Evolutionary conservation across 2,113 vertebrate genomes (phyloP).

Genomic region (Poeciliopsis occidentalis): DNA sequence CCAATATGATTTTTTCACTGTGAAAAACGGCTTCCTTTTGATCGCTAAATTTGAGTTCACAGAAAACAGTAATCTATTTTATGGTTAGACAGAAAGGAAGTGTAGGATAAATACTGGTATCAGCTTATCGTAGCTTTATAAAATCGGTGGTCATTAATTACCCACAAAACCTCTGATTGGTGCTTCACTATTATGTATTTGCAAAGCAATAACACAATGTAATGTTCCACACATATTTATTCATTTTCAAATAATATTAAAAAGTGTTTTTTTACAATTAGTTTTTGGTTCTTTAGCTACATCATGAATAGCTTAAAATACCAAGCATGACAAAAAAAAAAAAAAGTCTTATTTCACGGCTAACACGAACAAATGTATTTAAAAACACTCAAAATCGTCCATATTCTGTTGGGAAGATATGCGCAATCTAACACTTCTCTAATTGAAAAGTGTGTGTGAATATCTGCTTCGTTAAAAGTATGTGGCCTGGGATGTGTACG

Average conservation of each 20-base stretch:
- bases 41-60: neutral
- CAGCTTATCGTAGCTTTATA: no score
- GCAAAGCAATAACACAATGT: neutral
- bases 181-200: neutral
- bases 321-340: neutral
- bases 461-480: conserved; percentile 22
- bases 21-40: neutral
- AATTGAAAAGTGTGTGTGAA: conserved; percentile 28
- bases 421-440: conserved; percentile 15
- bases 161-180: neutral
- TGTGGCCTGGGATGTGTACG: conserved; percentile 6
- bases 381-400: neutral
- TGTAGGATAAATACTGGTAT: no score
- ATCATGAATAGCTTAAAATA: neutral
- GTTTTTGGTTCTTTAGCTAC: neutral
- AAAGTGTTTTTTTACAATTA: neutral
- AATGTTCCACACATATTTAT: neutral
- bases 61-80: neutral
- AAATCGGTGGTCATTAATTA: neutral
- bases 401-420: neutral
- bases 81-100: neutral
- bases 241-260: neutral
- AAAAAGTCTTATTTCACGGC: neutral
- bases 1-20: neutral
- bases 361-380: neutral